Evolutionary conservation across 2,888 invertebrate genomes (phyloP).

Genomic region (Choristoneura rosaceana): DNA sequence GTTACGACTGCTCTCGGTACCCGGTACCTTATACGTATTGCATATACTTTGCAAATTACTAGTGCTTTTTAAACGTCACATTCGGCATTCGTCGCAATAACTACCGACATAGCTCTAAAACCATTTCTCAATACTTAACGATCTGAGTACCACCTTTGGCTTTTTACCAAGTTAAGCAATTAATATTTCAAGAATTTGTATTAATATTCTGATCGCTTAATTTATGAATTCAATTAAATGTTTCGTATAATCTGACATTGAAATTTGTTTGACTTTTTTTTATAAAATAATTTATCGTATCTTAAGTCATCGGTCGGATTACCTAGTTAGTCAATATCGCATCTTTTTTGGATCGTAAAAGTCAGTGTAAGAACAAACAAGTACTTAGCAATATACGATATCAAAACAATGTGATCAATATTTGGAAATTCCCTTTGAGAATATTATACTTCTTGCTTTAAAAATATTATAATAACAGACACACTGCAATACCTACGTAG

Average conservation of each 20-base stretch:
- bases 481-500: no score
- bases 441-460: no score
- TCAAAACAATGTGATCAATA: no score
- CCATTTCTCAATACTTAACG: slow-evolving; percentile 2
- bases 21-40: background rate
- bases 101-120: background rate
- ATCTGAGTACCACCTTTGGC: background rate
- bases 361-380: no score
- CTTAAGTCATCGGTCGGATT: background rate
- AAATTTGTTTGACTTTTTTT: background rate
- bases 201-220: slow-evolving; percentile 1
- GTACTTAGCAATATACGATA: no score
- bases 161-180: slow-evolving; percentile 16
- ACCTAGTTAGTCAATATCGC: background rate
- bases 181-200: slow-evolving; percentile 17
- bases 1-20: background rate
- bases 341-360: background rate
- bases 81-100: slow-evolving; percentile 2
- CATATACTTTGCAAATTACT: background rate
- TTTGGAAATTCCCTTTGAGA: no score
- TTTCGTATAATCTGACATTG: slow-evolving; percentile 6
- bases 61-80: slow-evolving; percentile 7
- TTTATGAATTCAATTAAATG: slow-evolving; percentile 2
- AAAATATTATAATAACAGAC: no score
- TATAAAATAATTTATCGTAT: background rate